Percentiles rank a stretch among this genome's conserved stretches.
Conservation (phyloP, 2,113 vertebrate species). For the Murina feae region DNA sequence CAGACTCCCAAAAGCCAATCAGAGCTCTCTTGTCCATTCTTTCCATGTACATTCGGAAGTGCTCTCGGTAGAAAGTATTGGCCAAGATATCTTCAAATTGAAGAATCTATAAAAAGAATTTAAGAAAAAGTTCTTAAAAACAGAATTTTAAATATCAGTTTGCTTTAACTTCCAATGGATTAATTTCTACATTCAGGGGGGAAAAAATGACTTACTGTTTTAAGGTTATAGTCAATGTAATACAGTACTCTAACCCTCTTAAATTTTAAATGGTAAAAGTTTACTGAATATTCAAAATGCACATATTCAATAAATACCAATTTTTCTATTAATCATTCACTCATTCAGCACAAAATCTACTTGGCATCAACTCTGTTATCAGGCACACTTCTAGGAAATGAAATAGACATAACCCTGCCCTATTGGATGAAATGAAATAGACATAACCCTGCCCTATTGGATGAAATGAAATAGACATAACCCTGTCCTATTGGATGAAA, state of each 20-base stretch:
- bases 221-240: background rate
- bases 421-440: background rate
- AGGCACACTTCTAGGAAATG: background rate
- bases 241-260: background rate
- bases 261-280: slow-evolving; percentile 18
- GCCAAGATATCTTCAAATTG: slow-evolving; percentile 97
- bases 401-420: background rate
- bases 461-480: background rate
- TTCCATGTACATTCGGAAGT: slow-evolving; percentile 94
- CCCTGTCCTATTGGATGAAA: background rate
- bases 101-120: slow-evolving; percentile 87
- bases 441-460: background rate
- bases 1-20: slow-evolving; percentile 94
- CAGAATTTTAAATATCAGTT: slow-evolving; percentile 9
- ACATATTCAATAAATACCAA: slow-evolving; percentile 14
- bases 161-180: background rate
- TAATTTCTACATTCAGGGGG: background rate
- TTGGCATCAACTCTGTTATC: background rate
- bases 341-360: background rate
- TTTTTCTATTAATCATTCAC: slow-evolving; percentile 21
- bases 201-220: background rate
- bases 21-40: slow-evolving; percentile 92
- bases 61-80: slow-evolving; percentile 88
- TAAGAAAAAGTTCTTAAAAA: background rate
- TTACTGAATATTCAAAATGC: background rate